Percentiles rank a stretch among this genome's conserved stretches.
phyloP scores from a whole-genome alignment of 2,113 vertebrate genomes.

The Panthera tigris region DNA sequence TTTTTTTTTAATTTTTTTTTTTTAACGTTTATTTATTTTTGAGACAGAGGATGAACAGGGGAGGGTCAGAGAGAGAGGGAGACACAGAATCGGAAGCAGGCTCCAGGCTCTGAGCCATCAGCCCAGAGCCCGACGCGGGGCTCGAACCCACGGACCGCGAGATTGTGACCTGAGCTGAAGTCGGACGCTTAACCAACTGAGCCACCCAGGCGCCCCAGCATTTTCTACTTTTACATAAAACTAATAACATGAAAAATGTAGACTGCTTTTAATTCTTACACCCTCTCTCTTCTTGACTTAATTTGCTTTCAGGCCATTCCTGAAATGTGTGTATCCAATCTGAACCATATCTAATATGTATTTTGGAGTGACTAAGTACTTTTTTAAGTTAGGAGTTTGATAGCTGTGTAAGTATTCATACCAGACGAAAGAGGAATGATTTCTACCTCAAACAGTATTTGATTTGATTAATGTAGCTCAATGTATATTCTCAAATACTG shows the following conservation, averaged over 20 bases:
- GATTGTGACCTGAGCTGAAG: too few relatives aligned
- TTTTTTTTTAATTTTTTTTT: too few relatives aligned
- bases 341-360: background rate
- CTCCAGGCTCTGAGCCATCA: too few relatives aligned
- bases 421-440: background rate
- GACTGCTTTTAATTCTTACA: background rate
- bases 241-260: slow-evolving; percentile 6
- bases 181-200: too few relatives aligned
- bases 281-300: background rate
- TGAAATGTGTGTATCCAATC: slow-evolving; percentile 1
- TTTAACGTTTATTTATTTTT: too few relatives aligned
- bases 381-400: background rate
- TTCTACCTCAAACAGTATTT: background rate
- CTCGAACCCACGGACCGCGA: too few relatives aligned
- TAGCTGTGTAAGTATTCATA: background rate
- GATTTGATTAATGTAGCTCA: background rate
- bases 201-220: background rate
- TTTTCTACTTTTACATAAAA: slow-evolving; percentile 32
- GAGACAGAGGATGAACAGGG: too few relatives aligned
- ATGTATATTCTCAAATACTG: background rate
- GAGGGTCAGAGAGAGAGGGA: too few relatives aligned
- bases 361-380: background rate
- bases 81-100: too few relatives aligned
- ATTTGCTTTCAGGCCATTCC: background rate
- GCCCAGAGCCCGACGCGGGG: too few relatives aligned